A percentile compares a stretch with the other conserved stretches of the same genome.
phyloP scores from a whole-genome alignment of 2,797 vertebrate genomes.

The Ceyx erithaca region DNA sequence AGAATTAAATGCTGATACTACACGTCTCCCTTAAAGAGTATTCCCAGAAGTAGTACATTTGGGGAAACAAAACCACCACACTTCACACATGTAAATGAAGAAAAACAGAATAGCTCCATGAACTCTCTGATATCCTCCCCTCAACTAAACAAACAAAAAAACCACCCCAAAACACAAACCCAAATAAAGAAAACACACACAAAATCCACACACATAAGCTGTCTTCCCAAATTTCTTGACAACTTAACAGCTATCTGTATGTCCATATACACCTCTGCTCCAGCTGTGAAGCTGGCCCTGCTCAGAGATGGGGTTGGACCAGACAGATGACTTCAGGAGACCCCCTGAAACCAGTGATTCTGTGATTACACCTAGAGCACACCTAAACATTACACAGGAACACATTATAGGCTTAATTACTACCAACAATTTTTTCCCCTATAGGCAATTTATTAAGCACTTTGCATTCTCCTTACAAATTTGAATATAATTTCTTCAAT shows the following conservation, averaged over 20 bases:
- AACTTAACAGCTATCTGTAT: not conserved
- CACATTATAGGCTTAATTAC: not conserved
- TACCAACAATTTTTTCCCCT: not conserved
- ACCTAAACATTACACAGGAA: not conserved
- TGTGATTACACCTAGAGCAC: not conserved
- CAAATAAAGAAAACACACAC: not conserved
- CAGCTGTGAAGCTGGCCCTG: not conserved
- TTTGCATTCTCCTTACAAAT: not conserved
- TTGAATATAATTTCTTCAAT: not conserved
- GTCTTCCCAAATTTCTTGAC: not conserved
- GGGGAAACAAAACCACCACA: not conserved
- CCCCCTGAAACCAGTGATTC: not conserved
- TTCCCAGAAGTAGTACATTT: not conserved
- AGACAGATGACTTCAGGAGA: not conserved
- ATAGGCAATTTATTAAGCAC: not conserved
- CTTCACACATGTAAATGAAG: not conserved
- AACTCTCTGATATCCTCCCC: not conserved
- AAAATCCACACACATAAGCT: not conserved
- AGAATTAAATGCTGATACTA: not conserved
- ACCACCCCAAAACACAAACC: not conserved
- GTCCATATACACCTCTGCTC: fast-evolving
- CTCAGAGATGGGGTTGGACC: not conserved
- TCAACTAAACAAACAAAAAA: not conserved
- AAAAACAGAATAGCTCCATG: not conserved
- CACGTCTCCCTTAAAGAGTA: not conserved